Base-by-base conservation (phyloP, 2,113 vertebrate genomes). In the Nettapus auritus region DNA sequence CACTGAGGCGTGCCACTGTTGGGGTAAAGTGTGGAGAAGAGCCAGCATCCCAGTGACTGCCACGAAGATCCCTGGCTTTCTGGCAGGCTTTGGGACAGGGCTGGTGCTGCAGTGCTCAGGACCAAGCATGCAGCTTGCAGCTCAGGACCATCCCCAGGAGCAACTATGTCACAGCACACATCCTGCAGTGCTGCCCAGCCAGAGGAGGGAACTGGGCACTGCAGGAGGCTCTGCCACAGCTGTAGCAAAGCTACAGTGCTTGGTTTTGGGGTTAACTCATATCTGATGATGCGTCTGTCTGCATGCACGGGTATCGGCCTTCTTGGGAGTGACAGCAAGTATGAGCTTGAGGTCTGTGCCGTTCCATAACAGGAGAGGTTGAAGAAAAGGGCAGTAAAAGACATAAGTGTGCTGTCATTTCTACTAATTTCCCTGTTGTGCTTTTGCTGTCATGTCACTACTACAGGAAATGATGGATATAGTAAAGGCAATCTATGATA, bases 391-490 rank as follows among this genome's bases (percentile, higher is more conserved):
- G 76, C 33, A 69, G 26, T 25, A 44, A 73, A 64, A 77, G 40
- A 70, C 82, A 68, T 46, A 82, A 88, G 38, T 5, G 20, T 55
- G 7, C 21, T 66, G 5, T 63, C 6, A 4, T 42, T 79, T 82
- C 26, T 88, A 20, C 44, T 90, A 25, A 68, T 91, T 75, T 75
- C 64, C 38, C 36, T 73, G 63, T 68, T 96, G 4, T 94, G 71
- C 86, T 84, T 97, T 42, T 96, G 40, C 55, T 77, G 90, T 31
- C 38, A 1, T 74, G 44, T 78, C 31, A 12, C 86, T 62, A 3
- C 42, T 86, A 53, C 95, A 99, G 99, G 99, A 99, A 95, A 99
- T 99, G 99, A 99, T 98, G 53, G 99, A 99, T 97, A 99, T 99
- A 0, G 99, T 99, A 92, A 98, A 99, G 94, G 99, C 99, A 42